Conservation (phyloP, 2,797 vertebrate species). For the Spheniscus humboldti region DNA sequence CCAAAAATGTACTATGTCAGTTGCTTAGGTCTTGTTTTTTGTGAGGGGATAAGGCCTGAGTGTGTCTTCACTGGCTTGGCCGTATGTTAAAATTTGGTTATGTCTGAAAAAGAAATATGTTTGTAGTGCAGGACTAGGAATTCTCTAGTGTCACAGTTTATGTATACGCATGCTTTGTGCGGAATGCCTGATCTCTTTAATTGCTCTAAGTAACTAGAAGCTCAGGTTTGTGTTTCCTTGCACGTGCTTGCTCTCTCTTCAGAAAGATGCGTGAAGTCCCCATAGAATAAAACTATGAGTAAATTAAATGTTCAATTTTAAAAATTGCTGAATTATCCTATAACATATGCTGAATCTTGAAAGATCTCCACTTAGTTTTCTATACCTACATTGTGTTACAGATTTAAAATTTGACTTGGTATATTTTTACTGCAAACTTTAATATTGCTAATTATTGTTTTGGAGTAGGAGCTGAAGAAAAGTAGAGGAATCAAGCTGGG, state of each 20-base stretch:
- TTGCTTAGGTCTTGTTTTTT: not conserved
- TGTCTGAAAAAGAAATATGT: not conserved
- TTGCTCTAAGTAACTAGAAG: not conserved
- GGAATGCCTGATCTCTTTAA: not conserved
- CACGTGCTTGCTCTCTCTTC: rapidly evolving
- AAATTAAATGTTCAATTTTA: not conserved
- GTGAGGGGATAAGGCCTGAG: rapidly evolving
- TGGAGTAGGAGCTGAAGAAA: not conserved
- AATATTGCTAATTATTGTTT: not conserved
- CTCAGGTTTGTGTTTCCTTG: not conserved
- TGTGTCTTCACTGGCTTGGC: not conserved
- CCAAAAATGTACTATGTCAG: not conserved
- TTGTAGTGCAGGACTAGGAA: not conserved
- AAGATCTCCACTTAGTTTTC: not conserved
- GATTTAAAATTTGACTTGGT: not conserved
- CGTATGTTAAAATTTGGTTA: not conserved
- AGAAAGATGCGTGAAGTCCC: not conserved
- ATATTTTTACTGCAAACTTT: not conserved
- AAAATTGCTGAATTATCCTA: not conserved
- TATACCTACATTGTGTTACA: not conserved
- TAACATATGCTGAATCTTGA: not conserved
- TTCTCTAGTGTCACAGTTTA: not conserved
- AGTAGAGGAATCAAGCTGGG: not conserved
- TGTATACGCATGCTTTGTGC: not conserved
- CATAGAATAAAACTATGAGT: not conserved